Percentiles rank a stretch among this genome's conserved stretches.
These are phyloP conservation scores for Mesopsocus fuscifrons DNA, from an alignment of 2,888 invertebrate genomes.

Conservation along the genomic window DNA sequence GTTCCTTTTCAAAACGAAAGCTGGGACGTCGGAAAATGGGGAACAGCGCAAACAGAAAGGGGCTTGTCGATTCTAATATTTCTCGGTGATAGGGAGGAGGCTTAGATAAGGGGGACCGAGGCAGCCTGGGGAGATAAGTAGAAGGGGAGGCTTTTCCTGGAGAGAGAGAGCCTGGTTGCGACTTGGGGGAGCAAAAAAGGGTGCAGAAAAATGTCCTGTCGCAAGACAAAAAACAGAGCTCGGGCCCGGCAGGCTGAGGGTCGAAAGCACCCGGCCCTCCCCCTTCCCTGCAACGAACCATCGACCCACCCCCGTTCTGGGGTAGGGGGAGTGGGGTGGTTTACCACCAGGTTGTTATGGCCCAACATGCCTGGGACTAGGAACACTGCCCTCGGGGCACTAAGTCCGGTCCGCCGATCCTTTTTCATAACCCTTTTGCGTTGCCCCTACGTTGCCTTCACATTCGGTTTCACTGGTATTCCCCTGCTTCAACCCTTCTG, in stretches of 20 bases:
- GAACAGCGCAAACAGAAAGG: too few relatives aligned
- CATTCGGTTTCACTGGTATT: too few relatives aligned
- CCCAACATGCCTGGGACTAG: too few relatives aligned
- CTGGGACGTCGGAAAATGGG: too few relatives aligned
- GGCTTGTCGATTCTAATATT: too few relatives aligned
- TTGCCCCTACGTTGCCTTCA: too few relatives aligned
- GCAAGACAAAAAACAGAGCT: slow-evolving; percentile 4
- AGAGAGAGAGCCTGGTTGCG: slow-evolving; percentile 5
- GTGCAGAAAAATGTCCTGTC: slow-evolving; percentile 10
- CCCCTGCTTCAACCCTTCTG: too few relatives aligned
- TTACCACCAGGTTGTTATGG: background rate
- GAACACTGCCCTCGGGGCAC: too few relatives aligned
- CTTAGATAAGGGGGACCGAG: background rate
- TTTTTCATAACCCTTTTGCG: too few relatives aligned
- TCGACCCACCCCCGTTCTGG: background rate
- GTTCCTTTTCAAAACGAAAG: too few relatives aligned
- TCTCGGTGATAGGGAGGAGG: background rate
- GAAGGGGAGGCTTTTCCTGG: slow-evolving; percentile 4
- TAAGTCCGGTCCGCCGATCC: too few relatives aligned
- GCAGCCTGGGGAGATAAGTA: slow-evolving; percentile 1
- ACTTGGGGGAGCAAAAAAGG: slow-evolving; percentile 9
- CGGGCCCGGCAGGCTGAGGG: too few relatives aligned
- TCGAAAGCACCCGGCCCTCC: background rate
- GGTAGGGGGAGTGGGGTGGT: slow-evolving; percentile 1
- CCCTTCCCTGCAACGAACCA: background rate